Evolutionary conservation across 2,797 vertebrate genomes (phyloP), one percentile per base, ranked within the genome.

Genomic region (Chloroceryle inda): DNA sequence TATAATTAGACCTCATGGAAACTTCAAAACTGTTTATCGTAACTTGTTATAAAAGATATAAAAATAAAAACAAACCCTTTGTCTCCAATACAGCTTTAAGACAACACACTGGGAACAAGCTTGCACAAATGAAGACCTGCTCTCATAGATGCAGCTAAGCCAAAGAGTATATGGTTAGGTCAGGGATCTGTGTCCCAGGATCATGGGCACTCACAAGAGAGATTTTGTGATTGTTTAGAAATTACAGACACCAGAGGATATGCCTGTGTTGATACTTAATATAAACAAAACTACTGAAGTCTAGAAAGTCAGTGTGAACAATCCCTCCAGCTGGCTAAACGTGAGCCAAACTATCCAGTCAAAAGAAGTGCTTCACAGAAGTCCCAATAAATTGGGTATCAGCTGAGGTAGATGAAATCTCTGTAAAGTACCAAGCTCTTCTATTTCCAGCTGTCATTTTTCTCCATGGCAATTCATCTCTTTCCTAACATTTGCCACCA

Each of bases 1-100:
- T 89, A 81, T 76, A 96, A 94, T 94, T 91, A 96, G 38, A 50
- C 78, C 50, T 79, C 53, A 87, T 87, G 42, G 66, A 96, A 84
- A 50, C 56, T 27, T 72, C 37, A 4, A 88, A 93, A 93, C n/a
- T 85, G 29, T 87, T 96, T 73, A 89, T 59, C 3, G 10, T 69
- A 85, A 61, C 66, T 66, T 88, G 21, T 19, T 81, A 84, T 59
- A 69, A 83, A 91, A 88, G 18, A 61, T 27, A 53, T 2, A 71
- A 85, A 92, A 94, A 92, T 62, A 92, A 88, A 92, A 77, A 1
- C 22, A 85, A 92, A 44, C 11, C 3, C 5, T 83, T 67, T 59
- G n/a, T 71, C 61, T 89, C 61, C 33, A 42, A 3, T 31, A 61
- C 13, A 83, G 21, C 22, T 72, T 45, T 74, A 88, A 74, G 44